Evolutionary conservation across 2,113 vertebrate genomes (phyloP).

Genomic region (Parotia lawesii): DNA sequence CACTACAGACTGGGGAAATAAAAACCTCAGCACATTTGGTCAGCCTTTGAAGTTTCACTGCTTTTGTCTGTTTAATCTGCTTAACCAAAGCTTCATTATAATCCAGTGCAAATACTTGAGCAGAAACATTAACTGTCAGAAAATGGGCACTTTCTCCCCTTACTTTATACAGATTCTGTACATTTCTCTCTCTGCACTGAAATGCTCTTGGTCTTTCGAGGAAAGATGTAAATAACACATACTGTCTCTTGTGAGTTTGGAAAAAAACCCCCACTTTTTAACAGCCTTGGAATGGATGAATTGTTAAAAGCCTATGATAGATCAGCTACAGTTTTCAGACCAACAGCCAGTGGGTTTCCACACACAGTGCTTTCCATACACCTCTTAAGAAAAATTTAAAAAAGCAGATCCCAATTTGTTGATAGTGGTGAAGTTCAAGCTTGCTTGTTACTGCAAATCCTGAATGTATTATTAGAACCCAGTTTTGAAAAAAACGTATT

Average conservation of each 20-base stretch:
- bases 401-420: background rate
- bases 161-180: background rate
- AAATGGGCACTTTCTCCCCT: background rate
- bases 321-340: constrained; percentile 1
- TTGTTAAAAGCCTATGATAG: background rate
- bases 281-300: background rate
- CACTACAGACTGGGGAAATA: constrained; percentile 3
- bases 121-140: background rate
- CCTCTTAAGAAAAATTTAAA: background rate
- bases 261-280: background rate
- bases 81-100: constrained; percentile 63
- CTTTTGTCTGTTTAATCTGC: constrained; percentile 72
- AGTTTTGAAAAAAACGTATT: background rate
- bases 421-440: background rate
- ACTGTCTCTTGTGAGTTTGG: background rate
- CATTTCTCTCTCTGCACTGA: background rate
- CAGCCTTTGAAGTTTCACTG: constrained; percentile 62
- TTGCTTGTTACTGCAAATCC: background rate
- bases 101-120: constrained; percentile 63
- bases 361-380: background rate
- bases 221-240: background rate
- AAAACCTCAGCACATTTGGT: constrained; percentile 31
- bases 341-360: background rate
- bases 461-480: background rate
- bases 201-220: background rate